Conservation (phyloP, 2,888 invertebrate genomes). For the Steromphala cineraria region DNA sequence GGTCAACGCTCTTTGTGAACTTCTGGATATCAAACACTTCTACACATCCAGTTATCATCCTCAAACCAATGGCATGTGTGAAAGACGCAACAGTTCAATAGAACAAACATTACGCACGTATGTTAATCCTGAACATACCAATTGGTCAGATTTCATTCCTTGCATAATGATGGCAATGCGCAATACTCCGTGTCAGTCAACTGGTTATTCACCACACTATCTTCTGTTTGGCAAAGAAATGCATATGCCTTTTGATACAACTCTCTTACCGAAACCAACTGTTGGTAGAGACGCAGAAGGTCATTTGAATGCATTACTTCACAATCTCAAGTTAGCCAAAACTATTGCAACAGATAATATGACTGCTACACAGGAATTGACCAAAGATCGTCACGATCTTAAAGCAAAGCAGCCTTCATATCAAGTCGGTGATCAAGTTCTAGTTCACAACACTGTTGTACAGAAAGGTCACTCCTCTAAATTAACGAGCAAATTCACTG, state of each 20-base stretch:
- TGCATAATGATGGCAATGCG: slow-evolving; percentile 45
- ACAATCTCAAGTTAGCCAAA: too few relatives aligned
- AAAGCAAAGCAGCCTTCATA: slow-evolving; percentile 29
- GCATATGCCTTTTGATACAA: slow-evolving; percentile 35
- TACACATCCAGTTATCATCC: slow-evolving; percentile 42
- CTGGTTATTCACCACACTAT: slow-evolving; percentile 37
- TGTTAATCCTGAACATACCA: slow-evolving; percentile 31
- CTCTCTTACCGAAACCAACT: slow-evolving; percentile 31
- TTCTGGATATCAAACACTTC: slow-evolving; percentile 37
- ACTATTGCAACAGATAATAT: too few relatives aligned
- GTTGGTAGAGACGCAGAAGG: slow-evolving; percentile 33
- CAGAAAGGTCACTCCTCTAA: too few relatives aligned
- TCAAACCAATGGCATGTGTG: slow-evolving; percentile 41
- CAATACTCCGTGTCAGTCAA: slow-evolving; percentile 36
- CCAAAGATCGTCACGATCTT: slow-evolving; percentile 24
- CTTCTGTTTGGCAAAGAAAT: slow-evolving; percentile 42
- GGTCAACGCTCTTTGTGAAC: slow-evolving; percentile 39
- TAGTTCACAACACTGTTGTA: too few relatives aligned
- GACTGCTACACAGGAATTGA: too few relatives aligned
- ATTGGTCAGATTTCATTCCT: slow-evolving; percentile 40
- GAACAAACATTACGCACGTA: slow-evolving; percentile 39
- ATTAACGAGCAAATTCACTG: too few relatives aligned
- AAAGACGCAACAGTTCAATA: slow-evolving; percentile 39
- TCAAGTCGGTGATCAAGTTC: slow-evolving; percentile 19
- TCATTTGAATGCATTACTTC: slow-evolving; percentile 29